Conservation (phyloP, 1,140 invertebrate genomes). For the Drosophila littoralis region DNA sequence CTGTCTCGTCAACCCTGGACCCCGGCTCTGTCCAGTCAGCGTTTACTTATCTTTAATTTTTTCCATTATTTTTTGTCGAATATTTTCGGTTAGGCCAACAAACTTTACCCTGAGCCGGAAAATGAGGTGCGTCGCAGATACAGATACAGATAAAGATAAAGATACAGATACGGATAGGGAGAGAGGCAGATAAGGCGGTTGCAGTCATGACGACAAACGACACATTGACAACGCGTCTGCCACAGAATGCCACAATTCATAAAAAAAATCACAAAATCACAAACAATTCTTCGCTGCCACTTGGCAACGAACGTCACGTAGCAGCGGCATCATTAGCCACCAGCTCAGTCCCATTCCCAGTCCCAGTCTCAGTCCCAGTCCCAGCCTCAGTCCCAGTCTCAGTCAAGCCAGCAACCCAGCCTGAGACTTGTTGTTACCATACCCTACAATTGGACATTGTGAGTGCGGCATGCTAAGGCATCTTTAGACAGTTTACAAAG, state of each 20-base stretch:
- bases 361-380: conserved; percentile 13
- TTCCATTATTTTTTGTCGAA: conserved; percentile 8
- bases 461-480: too few relatives aligned
- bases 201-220: conserved; percentile 52
- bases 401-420: background rate
- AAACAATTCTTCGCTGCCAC: conserved; percentile 70
- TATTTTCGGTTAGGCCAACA: conserved; percentile 30
- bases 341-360: conserved; percentile 34
- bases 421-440: conserved; percentile 14
- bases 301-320: conserved; percentile 80
- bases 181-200: conserved; percentile 60
- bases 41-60: conserved; percentile 45
- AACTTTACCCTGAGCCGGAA: conserved; percentile 69
- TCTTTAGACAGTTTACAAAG: too few relatives aligned
- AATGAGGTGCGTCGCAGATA: conserved; percentile 68
- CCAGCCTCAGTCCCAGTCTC: background rate
- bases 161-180: conserved; percentile 1
- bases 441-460: too few relatives aligned
- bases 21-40: background rate
- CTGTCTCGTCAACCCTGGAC: background rate
- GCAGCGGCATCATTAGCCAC: conserved; percentile 78
- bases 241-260: conserved; percentile 76
- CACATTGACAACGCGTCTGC: conserved; percentile 22
- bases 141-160: conserved; percentile 7
- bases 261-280: conserved; percentile 49